phyloP scores from a whole-genome alignment of 2,888 invertebrate genomes.

The Litoditis marina region DNA sequence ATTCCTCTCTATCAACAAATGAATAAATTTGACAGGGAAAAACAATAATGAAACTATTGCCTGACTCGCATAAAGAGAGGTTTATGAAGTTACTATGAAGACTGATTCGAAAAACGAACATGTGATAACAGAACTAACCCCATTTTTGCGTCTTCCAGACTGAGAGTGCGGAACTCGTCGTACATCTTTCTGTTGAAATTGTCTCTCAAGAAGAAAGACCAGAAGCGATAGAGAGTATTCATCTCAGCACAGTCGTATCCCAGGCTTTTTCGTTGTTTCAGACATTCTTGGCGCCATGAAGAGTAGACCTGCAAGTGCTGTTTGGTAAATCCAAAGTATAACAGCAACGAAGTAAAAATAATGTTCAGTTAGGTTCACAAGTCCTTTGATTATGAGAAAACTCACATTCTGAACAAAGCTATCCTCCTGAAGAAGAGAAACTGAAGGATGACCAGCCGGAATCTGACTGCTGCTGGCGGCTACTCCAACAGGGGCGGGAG shows the following conservation, averaged over 20 bases:
- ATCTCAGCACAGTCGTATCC: slow-evolving; percentile 96
- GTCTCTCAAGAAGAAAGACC: slow-evolving; percentile 97
- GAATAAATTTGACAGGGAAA: no score
- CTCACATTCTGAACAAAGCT: slow-evolving; percentile 85
- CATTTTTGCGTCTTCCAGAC: slow-evolving; percentile 85
- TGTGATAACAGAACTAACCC: no score
- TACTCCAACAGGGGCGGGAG: slow-evolving; percentile 36
- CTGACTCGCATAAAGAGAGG: no score
- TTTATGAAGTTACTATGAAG: no score
- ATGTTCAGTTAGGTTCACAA: no score
- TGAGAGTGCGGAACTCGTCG: slow-evolving; percentile 84
- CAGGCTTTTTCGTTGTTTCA: slow-evolving; percentile 86
- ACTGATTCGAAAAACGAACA: no score
- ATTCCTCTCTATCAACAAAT: no score
- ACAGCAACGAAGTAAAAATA: no score
- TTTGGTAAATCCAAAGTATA: background rate
- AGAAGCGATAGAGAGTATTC: slow-evolving; percentile 98
- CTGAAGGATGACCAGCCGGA: slow-evolving; percentile 76
- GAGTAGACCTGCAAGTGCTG: slow-evolving; percentile 77
- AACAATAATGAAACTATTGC: no score
- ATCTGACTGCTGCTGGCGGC: slow-evolving; percentile 40
- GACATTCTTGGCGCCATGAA: slow-evolving; percentile 88
- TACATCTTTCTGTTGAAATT: slow-evolving; percentile 98
- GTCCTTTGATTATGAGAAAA: no score
- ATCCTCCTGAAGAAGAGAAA: slow-evolving; percentile 87